Base-by-base conservation (phyloP, 2,888 invertebrate species). In the Cylindroiulus punctatus region DNA sequence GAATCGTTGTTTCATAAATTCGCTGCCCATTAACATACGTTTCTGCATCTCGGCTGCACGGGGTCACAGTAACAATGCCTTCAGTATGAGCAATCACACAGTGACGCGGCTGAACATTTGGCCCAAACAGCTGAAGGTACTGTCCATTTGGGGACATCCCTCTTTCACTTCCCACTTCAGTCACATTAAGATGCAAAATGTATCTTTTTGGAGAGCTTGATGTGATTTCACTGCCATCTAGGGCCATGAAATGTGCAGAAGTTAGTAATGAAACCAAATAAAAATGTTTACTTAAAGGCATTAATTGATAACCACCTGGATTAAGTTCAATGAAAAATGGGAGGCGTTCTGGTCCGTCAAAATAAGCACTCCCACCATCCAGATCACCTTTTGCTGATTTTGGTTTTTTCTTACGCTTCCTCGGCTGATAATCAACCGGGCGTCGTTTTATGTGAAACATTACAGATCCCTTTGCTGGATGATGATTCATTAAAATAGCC, bases 381-480 rank as follows among this genome's bases (percentile, higher is more conserved):
- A 85, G 12, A 32, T 87, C 92, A 92, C 84, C 91, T 90, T 82
- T 91, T 90, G 84, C 88, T 86, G 86, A 88, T 89, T 90, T 87
- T 86, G 93, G 92, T 90, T 93, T 93, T 93, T 97, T 97, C 93
- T 97, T 96, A 89, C 97, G 94, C 89, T 97, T 94, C 88, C 97
- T 94, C 88, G 96, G 97, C 91, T 95, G 95, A 90, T 96, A 94
- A 91, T 98, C 98, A 85, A 96, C 95, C 89, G 98, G 97, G 90
- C 97, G 94, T 91, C 97, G 94, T 90, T 97, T 94, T 91, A 98
- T 96, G 92, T 98, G 98, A 92, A 98, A 98, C 96, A 98, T 98
- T 90, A 98, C 96, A 90, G 97, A 97, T 22, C 87, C 87, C 36
- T 87, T 87, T 19, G 87, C 85, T 88, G 94, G 94, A 88, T 95